Base-by-base conservation (phyloP, 2,113 vertebrate genomes). In the Probosciger aterrimus region DNA sequence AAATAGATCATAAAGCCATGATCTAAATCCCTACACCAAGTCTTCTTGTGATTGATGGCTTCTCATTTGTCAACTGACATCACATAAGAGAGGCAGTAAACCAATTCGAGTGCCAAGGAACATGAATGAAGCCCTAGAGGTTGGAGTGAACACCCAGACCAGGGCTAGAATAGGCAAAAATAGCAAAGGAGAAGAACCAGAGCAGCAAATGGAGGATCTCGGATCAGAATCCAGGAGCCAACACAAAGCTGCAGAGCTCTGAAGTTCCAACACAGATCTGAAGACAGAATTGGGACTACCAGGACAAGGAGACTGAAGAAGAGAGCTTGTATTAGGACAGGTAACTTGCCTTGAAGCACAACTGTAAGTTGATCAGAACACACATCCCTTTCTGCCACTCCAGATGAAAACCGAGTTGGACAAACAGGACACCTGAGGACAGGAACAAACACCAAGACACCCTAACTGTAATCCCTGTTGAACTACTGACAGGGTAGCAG, bases 341-440 rank as follows among this genome's bases (percentile, higher is more conserved):
- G 17, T 24, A 64, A 39, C 22, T 75, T 35, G 65, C 27, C 63
- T 73, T 74, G 59, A 69, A 55, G 25, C 63, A 63, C 22, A 63
- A 6, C 24, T 49, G 7, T 23, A 76, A 50, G 22, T 11, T 24
- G 11, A 74, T 4, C n/a, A 22, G 53, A 74, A 39, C 19, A 52
- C 16, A 50, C 20, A 33, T 6, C 33, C 14, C 30, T 20, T 76
- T 68, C 44, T 71, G 44, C 47, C 76, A 82, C 1, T 1, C 25
- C 31, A n/a, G 17, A 73, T 18, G 35, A 63, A n/a, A 9, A 16
- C 22, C 8, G 7, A 15, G 10, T 22, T 70, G 50, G 69, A 50
- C 13, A 18, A 0, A 0, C 9, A 84, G 28, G 44, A 43, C 37
- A 55, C 27, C 23, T 7, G 28, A 89, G 28, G 28, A 28, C 73